Evolutionary conservation across 2,113 vertebrate species (phyloP).

Genomic region (Crotalus horridus): DNA sequence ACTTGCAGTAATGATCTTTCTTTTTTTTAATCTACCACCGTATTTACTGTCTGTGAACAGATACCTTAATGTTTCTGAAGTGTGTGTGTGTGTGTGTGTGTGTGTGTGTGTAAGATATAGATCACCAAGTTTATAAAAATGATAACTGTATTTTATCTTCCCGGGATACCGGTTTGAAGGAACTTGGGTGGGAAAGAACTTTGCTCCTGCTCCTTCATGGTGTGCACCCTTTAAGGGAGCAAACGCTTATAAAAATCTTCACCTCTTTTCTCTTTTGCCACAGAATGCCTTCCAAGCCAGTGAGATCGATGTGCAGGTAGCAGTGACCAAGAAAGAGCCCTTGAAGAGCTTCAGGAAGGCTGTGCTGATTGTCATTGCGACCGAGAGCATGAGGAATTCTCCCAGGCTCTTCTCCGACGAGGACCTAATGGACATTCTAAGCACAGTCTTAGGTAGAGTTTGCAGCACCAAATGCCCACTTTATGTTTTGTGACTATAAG

Average conservation of each 20-base stretch:
- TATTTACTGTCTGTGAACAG: not conserved
- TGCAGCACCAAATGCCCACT: not conserved
- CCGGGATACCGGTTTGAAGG: not conserved
- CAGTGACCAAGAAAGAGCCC: not conserved
- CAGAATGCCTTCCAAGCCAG: not conserved
- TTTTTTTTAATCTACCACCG: not conserved
- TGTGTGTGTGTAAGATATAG: not conserved
- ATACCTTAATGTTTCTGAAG: not conserved
- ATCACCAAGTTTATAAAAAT: not conserved
- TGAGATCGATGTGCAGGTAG: not conserved
- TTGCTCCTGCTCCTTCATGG: not conserved
- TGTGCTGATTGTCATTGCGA: not conserved
- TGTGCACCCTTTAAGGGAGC: too few species aligned
- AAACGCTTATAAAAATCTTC: not conserved
- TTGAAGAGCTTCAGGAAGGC: not conserved
- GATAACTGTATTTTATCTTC: not conserved
- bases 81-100: not conserved
- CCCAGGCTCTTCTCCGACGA: not conserved
- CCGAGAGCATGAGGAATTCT: not conserved
- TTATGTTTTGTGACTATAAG: not conserved
- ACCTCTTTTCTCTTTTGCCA: not conserved
- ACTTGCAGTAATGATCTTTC: not conserved
- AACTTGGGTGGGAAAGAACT: not conserved
- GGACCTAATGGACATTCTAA: not conserved
- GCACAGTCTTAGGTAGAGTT: not conserved